Evolutionary conservation across 1,140 invertebrate genomes (phyloP).

Genomic region (Ganaspis sp.): DNA sequence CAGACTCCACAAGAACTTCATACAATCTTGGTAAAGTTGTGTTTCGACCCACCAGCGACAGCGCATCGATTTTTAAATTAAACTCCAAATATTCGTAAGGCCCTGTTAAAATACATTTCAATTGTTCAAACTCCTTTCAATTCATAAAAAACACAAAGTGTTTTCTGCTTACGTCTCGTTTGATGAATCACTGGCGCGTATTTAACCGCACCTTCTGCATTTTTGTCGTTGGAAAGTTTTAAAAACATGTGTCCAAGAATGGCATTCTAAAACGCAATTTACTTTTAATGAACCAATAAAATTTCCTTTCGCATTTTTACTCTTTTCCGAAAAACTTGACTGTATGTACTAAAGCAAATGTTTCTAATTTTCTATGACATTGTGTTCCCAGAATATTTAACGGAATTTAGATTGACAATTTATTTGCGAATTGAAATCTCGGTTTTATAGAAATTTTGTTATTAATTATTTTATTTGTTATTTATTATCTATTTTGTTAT

Average conservation of each 20-base stretch:
- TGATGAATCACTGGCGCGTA: conserved; percentile 76
- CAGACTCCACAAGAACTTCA: conserved; percentile 84
- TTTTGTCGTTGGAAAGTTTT: conserved; percentile 70
- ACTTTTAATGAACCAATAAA: conserved; percentile 45
- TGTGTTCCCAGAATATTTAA: too few species aligned
- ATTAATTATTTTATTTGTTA: too few species aligned
- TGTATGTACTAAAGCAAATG: too few species aligned
- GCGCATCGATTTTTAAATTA: conserved; percentile 81
- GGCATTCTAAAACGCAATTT: conserved; percentile 61
- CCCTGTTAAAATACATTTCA: conserved; percentile 66
- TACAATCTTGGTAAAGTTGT: conserved; percentile 81
- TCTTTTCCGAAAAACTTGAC: too few species aligned
- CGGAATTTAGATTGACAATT: too few species aligned
- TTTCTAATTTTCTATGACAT: too few species aligned
- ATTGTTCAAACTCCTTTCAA: conserved; percentile 44
- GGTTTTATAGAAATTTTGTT: too few species aligned
- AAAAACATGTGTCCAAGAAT: conserved; percentile 72
- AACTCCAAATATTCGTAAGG: conserved; percentile 75
- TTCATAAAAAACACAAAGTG: conserved; percentile 8
- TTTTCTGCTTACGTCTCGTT: conserved; percentile 69
- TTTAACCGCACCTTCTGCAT: conserved; percentile 61
- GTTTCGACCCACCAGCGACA: conserved; percentile 82
- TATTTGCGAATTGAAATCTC: too few species aligned
- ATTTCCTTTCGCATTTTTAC: too few species aligned
- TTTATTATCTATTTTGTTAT: too few species aligned